Percentiles rank a stretch among this genome's conserved stretches.
Conservation (phyloP, 1,140 invertebrate species). For the Ceratosolen solmsi region DNA sequence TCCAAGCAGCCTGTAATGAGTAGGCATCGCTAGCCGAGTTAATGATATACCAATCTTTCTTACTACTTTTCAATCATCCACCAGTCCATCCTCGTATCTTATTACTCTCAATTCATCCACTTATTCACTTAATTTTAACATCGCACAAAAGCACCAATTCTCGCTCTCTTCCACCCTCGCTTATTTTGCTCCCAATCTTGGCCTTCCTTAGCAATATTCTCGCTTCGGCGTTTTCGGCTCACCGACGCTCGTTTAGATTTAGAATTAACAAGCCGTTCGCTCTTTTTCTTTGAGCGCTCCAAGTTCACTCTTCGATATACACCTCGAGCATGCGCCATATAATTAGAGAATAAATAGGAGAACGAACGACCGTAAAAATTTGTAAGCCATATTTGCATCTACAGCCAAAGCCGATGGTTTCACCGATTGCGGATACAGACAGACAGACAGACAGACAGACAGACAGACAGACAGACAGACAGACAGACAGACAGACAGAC, state of each 20-base stretch:
- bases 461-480: background rate
- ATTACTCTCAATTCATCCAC: background rate
- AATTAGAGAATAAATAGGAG: background rate
- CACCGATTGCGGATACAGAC: background rate
- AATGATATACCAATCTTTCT: background rate
- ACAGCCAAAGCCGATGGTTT: background rate
- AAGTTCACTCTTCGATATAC: background rate
- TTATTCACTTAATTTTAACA: background rate
- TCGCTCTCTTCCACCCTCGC: background rate
- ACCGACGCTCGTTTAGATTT: background rate
- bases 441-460: background rate
- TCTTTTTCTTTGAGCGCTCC: background rate
- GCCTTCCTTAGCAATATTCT: background rate
- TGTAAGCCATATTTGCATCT: background rate
- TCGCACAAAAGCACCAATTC: background rate
- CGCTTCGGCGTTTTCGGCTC: background rate
- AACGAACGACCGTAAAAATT: conserved; percentile 9
- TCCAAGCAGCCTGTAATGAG: background rate
- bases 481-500: background rate
- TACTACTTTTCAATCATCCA: background rate
- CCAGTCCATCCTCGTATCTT: background rate
- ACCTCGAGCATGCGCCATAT: background rate
- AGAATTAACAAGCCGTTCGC: conserved; percentile 22
- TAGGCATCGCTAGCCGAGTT: background rate
- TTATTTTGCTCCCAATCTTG: background rate